These are phyloP conservation scores for Amiota minor DNA, from an alignment of 2,888 invertebrate genomes.

Conservation along the genomic window DNA sequence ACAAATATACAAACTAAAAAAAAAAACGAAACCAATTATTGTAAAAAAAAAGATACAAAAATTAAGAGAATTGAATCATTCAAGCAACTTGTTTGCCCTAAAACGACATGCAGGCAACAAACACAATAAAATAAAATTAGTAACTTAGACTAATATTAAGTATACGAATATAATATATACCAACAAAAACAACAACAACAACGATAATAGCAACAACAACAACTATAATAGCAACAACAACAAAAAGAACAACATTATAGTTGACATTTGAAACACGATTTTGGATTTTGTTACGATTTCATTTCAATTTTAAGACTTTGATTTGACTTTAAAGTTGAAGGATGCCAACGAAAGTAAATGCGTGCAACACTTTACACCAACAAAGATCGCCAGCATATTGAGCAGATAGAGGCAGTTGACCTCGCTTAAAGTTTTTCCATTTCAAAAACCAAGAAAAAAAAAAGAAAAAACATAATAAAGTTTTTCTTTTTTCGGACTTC, in stretches of 20 bases:
- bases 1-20: slow-evolving; percentile 36
- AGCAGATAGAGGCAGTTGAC: slow-evolving; percentile 61
- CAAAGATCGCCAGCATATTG: background rate
- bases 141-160: slow-evolving; percentile 1
- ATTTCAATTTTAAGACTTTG: slow-evolving; percentile 41
- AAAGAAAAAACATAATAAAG: background rate
- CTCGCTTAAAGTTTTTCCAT: slow-evolving; percentile 62
- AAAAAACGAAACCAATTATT: no score
- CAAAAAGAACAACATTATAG: slow-evolving; percentile 31
- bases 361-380: slow-evolving; percentile 8
- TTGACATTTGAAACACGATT: slow-evolving; percentile 63
- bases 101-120: slow-evolving; percentile 11
- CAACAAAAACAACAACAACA: slow-evolving; percentile 4
- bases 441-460: slow-evolving; percentile 37
- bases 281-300: slow-evolving; percentile 38
- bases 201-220: background rate
- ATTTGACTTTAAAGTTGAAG: slow-evolving; percentile 58
- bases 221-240: slow-evolving; percentile 15
- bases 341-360: slow-evolving; percentile 58
- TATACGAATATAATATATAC: background rate
- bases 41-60: no score
- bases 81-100: slow-evolving; percentile 16
- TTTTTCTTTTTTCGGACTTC: slow-evolving; percentile 20
- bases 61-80: no score
- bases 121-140: background rate